Evolutionary conservation across 2,888 invertebrate species (phyloP), one percentile per base, ranked within the genome.

Genomic region (Phaonia tiefii): DNA sequence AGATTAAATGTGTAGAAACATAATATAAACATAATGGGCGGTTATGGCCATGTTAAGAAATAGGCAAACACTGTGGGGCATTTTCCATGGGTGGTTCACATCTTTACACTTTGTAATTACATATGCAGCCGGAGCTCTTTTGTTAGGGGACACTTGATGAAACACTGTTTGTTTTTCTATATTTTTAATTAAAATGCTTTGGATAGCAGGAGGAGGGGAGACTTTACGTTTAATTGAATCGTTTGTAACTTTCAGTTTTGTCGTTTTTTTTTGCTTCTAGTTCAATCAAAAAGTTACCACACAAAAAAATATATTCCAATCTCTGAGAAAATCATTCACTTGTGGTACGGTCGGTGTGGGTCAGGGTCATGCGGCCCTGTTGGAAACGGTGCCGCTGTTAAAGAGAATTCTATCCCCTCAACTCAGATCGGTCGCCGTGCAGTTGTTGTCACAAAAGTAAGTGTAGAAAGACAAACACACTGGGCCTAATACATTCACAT

Each of bases 361-460:
- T 7, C 86, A 88, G 81, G 91, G 91, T 39, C 84, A 86, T 0
- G 90, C 92, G 0, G 88, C 96, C n/a, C 90, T 93, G 37, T 87
- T 95, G 46, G 97, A 97, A 85, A 90, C 95, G 0, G 87, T 96
- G 72, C 96, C 97, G 0, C 89, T 94, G 44, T 88, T 97, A 60
- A 92, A 95, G 1, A 92, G 93, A 74, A 92, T 97, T 67, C 92
- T 97, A 60, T 93, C 94, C 69, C 97, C 97, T 0, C 91, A 92
- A 20, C 91, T 97, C 51, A 92, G 97, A 66, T 95, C 96, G 0
- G 96, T 96, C 63, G 90, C 91, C 7, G 83, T 88, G 60, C 90
- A 91, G 75, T 84, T 91, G 67, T 77, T 91, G 58, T 88, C 90
- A 0, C 87, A 87, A 46, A 91, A 89, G 90, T 91, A 82, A 84